Evolutionary conservation across 2,113 vertebrate genomes (phyloP), one percentile per base, ranked within the genome.

Genomic region (Perca fluviatilis): DNA sequence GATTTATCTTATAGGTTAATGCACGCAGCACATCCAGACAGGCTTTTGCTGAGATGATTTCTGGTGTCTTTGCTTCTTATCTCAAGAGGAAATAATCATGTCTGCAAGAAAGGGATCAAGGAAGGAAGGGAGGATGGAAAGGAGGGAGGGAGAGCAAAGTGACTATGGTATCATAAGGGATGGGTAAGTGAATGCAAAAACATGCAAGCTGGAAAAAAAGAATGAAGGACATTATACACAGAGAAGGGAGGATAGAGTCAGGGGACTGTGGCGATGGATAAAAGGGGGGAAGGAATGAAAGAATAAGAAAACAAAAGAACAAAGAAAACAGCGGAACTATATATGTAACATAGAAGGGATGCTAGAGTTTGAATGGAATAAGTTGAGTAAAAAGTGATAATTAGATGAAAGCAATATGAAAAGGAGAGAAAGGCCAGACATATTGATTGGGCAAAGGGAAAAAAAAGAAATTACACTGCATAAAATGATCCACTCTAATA

Each of bases 1-100:
- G 73, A 91, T 89, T 86, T 77, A 85, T 86, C 7, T 62, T 16
- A 47, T 56, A 19, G 76, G 79, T 82, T 79, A 84, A 83, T 80
- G 66, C 77, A 60, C 87, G 77, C 85, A 64, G 50, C 69, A 61
- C 49, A 77, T 54, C 56, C 46, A 78, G 47, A 3, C 25, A 51
- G n/a, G 79, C 56, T 69, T 74, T 75, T 51, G 18, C 30, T 33
- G 68, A n/a, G 58, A 82, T 69, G 74, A 84, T 73, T 64, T 81
- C 63, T 74, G 61, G 53, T 58, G 61, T 73, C 30, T 77, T 79
- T 89, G 80, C 62, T 67, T 68, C 46, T 79, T 50, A 54, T 74
- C 63, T 75, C 36, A 47, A 61, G 33, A n/a, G 27, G 56, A 60
- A 71, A 13, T 43, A 18, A 25, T 75, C 53, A 53, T 43, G 77